phyloP scores from a whole-genome alignment of 1,140 invertebrate species.

The Cotesia typhae region DNA sequence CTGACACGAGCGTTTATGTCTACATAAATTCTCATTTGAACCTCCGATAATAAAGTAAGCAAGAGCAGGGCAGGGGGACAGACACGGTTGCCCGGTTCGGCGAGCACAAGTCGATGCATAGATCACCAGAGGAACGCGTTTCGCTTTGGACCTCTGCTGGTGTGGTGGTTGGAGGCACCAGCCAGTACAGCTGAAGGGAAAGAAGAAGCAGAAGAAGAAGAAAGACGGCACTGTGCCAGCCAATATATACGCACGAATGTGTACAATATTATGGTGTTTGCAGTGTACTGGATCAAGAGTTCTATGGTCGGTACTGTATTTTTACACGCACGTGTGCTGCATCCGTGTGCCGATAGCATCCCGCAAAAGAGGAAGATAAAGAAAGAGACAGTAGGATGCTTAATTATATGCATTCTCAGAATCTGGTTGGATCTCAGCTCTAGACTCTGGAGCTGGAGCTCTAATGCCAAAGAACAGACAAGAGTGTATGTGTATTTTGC shows the following conservation, averaged over 20 bases:
- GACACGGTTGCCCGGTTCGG: slow-evolving; percentile 51
- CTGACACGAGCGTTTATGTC: slow-evolving; percentile 62
- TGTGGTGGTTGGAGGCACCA: slow-evolving; percentile 6
- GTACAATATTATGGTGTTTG: neutral
- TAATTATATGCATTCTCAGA: slow-evolving; percentile 63
- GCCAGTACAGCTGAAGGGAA: slow-evolving; percentile 5
- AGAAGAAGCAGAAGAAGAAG: slow-evolving; percentile 15
- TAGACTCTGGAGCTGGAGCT: neutral
- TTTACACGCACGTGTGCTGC: slow-evolving; percentile 32
- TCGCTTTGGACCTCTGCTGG: no score
- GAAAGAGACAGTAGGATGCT: slow-evolving; percentile 40
- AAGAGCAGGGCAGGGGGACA: slow-evolving; percentile 45
- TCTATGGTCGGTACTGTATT: slow-evolving; percentile 25
- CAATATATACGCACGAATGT: neutral
- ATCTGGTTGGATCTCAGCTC: slow-evolving; percentile 52
- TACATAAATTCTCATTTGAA: slow-evolving; percentile 64
- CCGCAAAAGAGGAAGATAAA: neutral
- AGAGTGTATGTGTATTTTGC: slow-evolving; percentile 42
- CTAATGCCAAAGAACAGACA: slow-evolving; percentile 42
- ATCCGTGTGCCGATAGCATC: slow-evolving; percentile 28
- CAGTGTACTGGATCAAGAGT: no score
- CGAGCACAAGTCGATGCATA: slow-evolving; percentile 53
- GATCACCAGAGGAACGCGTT: slow-evolving; percentile 46
- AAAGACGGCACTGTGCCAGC: slow-evolving; percentile 6
- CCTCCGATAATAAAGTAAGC: slow-evolving; percentile 62